A percentile compares a stretch with the other conserved stretches of the same genome.
phyloP scores from a whole-genome alignment of 2,797 vertebrate genomes.

The Rhinella marina region DNA sequence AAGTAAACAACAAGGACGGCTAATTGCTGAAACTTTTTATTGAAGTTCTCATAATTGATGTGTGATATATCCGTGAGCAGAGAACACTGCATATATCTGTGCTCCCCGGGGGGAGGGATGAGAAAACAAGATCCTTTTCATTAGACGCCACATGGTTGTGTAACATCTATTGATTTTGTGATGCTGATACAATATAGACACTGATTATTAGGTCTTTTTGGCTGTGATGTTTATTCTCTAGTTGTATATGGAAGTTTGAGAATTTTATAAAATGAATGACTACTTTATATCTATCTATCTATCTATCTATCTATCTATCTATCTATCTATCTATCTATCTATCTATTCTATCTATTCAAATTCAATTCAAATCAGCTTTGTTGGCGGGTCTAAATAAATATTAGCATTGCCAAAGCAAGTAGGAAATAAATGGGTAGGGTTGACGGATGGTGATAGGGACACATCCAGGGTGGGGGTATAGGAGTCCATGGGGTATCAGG shows the following conservation, averaged over 20 bases:
- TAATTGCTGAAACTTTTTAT: not conserved
- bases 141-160: not conserved
- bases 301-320: not conserved
- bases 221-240: not conserved
- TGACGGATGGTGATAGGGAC: too few relatives aligned
- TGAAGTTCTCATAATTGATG: not conserved
- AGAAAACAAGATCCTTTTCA: not conserved
- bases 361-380: too few relatives aligned
- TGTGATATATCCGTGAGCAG: not conserved
- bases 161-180: constrained; percentile 18
- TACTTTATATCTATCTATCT: not conserved
- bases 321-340: too few relatives aligned
- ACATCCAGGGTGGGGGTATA: too few relatives aligned
- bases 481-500: too few relatives aligned
- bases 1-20: not conserved
- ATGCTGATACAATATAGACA: not conserved
- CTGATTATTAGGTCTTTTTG: not conserved
- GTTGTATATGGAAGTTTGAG: not conserved
- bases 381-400: too few relatives aligned
- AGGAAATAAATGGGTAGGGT: too few relatives aligned
- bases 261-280: too few relatives aligned
- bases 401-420: too few relatives aligned
- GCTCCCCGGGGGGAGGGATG: not conserved
- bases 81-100: not conserved
- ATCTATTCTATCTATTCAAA: too few relatives aligned